Percentiles rank a stretch among this genome's conserved stretches.
phyloP scores from a whole-genome alignment of 2,888 invertebrate species.

The Metopia argyrocephala region DNA sequence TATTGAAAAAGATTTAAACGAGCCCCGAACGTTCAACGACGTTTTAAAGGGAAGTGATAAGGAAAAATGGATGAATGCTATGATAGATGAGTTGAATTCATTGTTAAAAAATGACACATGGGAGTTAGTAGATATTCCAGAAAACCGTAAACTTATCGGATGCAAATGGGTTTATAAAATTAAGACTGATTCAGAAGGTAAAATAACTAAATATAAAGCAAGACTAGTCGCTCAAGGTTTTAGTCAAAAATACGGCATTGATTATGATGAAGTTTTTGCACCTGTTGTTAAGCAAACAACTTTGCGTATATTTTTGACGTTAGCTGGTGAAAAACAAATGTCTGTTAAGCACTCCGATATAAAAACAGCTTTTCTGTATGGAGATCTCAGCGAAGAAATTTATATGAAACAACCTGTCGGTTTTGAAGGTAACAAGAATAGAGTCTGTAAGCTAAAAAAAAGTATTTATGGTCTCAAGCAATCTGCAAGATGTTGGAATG shows the following conservation, averaged over 20 bases:
- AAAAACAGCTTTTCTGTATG: slow-evolving; percentile 14
- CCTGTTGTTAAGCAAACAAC: slow-evolving; percentile 17
- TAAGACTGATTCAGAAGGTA: background rate
- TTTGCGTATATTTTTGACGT: slow-evolving; percentile 13
- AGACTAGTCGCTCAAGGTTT: slow-evolving; percentile 19
- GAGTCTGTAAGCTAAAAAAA: slow-evolving; percentile 8
- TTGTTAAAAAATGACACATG: slow-evolving; percentile 2
- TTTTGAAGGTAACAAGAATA: slow-evolving; percentile 3
- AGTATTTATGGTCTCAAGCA: too few species aligned
- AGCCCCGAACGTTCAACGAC: background rate
- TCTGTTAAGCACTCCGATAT: background rate
- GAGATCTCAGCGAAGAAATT: background rate
- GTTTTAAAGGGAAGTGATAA: background rate
- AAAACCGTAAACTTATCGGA: background rate
- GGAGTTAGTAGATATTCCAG: background rate
- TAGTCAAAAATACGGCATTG: slow-evolving; percentile 18
- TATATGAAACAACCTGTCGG: slow-evolving; percentile 22
- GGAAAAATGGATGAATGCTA: background rate
- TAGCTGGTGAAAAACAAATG: slow-evolving; percentile 2
- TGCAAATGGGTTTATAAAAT: slow-evolving; percentile 20
- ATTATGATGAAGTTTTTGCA: slow-evolving; percentile 32
- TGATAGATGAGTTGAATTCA: slow-evolving; percentile 1
- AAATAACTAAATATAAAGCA: background rate
- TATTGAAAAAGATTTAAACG: background rate
- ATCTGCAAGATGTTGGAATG: too few species aligned